Evolutionary conservation across 2,888 invertebrate species (phyloP).

Genomic region (Acrocera orbiculus): DNA sequence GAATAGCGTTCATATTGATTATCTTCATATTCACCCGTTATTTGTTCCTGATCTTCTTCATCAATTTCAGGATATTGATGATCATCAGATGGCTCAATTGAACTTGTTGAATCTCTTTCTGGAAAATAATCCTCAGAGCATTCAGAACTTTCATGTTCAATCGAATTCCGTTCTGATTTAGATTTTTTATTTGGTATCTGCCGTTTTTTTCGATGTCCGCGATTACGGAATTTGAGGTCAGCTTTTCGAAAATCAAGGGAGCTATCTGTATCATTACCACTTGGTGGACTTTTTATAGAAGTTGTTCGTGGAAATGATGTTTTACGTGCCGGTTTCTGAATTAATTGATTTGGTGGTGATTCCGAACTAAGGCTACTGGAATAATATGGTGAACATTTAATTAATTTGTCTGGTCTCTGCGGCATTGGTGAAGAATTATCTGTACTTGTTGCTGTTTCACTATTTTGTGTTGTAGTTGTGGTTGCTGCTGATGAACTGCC

Average conservation of each 20-base stretch:
- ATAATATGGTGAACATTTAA: constrained; percentile 57
- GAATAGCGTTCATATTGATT: constrained; percentile 33
- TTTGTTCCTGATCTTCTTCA: constrained; percentile 27
- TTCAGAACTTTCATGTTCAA: constrained; percentile 42
- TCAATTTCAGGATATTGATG: constrained; percentile 28
- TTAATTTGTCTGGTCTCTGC: constrained; percentile 34
- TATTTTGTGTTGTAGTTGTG: constrained; percentile 35
- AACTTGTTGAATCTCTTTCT: constrained; percentile 43
- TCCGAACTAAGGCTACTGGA: constrained; percentile 59
- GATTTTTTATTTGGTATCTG: constrained; percentile 33
- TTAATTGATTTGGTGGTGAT: constrained; percentile 45
- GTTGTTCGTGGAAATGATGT: constrained; percentile 41
- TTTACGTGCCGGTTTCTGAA: constrained; percentile 46
- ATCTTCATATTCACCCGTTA: constrained; percentile 39
- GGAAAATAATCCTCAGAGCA: constrained; percentile 53
- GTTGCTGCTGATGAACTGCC: constrained; percentile 32
- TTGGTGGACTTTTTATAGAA: constrained; percentile 50
- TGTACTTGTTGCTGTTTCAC: constrained; percentile 34
- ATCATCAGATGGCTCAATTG: constrained; percentile 34
- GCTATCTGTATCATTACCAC: constrained; percentile 58
- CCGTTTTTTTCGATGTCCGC: constrained; percentile 49
- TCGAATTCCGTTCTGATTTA: constrained; percentile 21
- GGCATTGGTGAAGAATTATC: constrained; percentile 28
- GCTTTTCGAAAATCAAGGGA: constrained; percentile 44
- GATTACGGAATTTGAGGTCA: constrained; percentile 47